Percentiles rank a stretch among this genome's conserved stretches.
Evolutionary conservation across 2,888 invertebrate genomes (phyloP).

Genomic region (Lithophane semibrunnea): DNA sequence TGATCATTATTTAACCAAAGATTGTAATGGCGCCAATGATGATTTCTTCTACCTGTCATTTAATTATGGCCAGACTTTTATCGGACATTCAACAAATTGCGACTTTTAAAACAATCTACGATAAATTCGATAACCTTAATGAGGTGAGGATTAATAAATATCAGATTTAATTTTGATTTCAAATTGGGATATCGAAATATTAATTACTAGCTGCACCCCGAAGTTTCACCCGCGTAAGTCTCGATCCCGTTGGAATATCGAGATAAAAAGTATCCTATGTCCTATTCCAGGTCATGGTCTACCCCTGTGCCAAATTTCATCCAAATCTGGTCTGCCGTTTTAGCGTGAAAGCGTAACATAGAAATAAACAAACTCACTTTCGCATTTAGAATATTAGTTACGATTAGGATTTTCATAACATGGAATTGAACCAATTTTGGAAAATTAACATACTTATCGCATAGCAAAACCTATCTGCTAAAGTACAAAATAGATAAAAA

Average conservation of each 20-base stretch:
- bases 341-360: no score
- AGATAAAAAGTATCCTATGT: no score
- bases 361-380: no score
- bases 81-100: slow-evolving; percentile 14
- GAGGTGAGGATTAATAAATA: background rate
- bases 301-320: no score
- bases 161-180: background rate
- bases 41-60: slow-evolving; percentile 4
- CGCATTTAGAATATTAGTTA: no score
- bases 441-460: background rate
- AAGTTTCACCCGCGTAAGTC: no score
- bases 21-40: slow-evolving; percentile 22
- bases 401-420: background rate
- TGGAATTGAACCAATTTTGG: background rate
- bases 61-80: slow-evolving; percentile 17
- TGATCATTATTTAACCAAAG: background rate
- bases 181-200: no score
- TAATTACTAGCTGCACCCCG: no score
- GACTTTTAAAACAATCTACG: slow-evolving; percentile 10
- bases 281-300: no score
- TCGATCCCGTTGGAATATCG: no score
- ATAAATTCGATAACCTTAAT: slow-evolving; percentile 27
- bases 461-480: background rate
- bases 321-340: no score
- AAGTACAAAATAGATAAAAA: slow-evolving; percentile 6